A percentile compares a stretch with the other conserved stretches of the same genome.
phyloP scores from a whole-genome alignment of 2,113 vertebrate species.

The Synchiropus splendidus region DNA sequence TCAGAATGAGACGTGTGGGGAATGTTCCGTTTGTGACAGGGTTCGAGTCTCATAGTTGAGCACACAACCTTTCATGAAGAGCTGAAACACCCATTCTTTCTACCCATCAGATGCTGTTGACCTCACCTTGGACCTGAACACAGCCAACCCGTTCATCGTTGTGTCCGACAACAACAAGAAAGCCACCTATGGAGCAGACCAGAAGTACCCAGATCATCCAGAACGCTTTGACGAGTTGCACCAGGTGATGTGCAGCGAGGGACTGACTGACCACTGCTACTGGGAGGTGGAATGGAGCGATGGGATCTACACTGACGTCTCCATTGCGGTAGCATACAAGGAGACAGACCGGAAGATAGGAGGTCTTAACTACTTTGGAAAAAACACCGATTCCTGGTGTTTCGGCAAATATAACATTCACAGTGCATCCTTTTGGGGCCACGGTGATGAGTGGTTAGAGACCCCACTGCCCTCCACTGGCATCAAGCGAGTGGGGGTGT shows the following conservation, averaged over 20 bases:
- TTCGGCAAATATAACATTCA: not conserved
- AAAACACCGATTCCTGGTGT: conserved; percentile 33
- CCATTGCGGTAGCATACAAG: conserved; percentile 35
- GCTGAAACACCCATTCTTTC: not conserved
- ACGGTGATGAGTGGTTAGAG: not conserved
- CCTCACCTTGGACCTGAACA: conserved; percentile 18
- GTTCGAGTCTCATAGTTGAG: no score
- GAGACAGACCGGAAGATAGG: conserved; percentile 13
- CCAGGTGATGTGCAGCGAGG: conserved; percentile 32
- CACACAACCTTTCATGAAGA: no score
- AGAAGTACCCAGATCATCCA: not conserved
- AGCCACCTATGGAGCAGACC: conserved; percentile 20
- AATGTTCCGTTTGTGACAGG: no score
- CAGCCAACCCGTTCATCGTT: conserved; percentile 14
- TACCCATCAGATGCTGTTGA: conserved; percentile 32
- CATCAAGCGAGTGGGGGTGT: conserved; percentile 29
- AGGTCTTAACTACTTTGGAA: conserved; percentile 10
- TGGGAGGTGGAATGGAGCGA: conserved; percentile 32
- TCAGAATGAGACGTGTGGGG: no score
- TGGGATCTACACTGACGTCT: not conserved
- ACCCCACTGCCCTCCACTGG: not conserved
- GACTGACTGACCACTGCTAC: conserved; percentile 26
- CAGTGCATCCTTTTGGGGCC: not conserved
- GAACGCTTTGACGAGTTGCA: conserved; percentile 14
- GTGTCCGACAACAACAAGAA: conserved; percentile 32